Evolutionary conservation across 2,888 invertebrate genomes (phyloP).

Genomic region (Dryadula phaetusa): DNA sequence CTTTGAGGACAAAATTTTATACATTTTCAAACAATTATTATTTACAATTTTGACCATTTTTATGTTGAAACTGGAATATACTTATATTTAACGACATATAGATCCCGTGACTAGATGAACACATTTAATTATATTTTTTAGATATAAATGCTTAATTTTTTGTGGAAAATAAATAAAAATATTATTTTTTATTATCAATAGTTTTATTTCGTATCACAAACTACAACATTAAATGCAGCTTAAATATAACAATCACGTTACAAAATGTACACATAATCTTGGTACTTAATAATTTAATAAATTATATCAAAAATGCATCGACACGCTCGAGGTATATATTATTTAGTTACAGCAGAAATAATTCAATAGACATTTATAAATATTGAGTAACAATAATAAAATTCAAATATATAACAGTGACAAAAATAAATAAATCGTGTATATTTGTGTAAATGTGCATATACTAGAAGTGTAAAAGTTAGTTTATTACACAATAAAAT

Average conservation of each 20-base stretch:
- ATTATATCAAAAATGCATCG: constrained; percentile 54
- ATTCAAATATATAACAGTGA: constrained; percentile 20
- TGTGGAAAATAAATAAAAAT: constrained; percentile 53
- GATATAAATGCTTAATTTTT: constrained; percentile 17
- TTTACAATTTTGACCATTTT: too few relatives aligned
- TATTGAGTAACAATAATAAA: constrained; percentile 29
- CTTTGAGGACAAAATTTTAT: too few relatives aligned
- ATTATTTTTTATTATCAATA: constrained; percentile 55
- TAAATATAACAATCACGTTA: constrained; percentile 76
- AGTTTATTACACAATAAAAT: background rate
- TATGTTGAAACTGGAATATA: too few relatives aligned
- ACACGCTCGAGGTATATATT: constrained; percentile 41
- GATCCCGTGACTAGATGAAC: background rate
- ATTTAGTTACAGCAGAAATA: constrained; percentile 16
- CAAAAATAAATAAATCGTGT: background rate
- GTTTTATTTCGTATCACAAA: constrained; percentile 79
- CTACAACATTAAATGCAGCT: constrained; percentile 82
- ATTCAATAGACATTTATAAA: constrained; percentile 7
- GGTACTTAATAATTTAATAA: constrained; percentile 56
- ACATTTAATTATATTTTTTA: background rate
- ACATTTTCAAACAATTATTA: too few relatives aligned
- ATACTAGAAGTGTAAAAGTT: background rate
- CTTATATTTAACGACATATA: too few relatives aligned
- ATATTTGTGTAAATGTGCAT: background rate
- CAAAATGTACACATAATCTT: constrained; percentile 68